Base-by-base conservation (phyloP, 1,140 invertebrate species). In the Trichoplusia ni region DNA sequence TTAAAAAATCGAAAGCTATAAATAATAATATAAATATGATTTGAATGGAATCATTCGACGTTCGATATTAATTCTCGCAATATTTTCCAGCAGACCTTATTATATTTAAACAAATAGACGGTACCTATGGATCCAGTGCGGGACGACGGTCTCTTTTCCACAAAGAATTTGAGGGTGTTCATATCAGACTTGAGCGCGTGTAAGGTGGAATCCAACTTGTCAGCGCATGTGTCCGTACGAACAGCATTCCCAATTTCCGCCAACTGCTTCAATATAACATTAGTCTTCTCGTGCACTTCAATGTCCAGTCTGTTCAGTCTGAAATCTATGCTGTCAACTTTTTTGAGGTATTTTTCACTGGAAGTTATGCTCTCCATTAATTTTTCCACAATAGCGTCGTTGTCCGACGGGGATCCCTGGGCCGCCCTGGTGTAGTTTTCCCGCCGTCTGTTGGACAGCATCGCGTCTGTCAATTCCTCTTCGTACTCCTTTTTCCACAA, bases 401-500 rank as follows among this genome's bases (percentile, higher is more conserved):
- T 85, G 7, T 88, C 84, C 1, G 40, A 11, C 0, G 54, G 21
- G 0, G 65, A n/a, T 14, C 78, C 74, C 51, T 80, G 80, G 2
- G 60, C 27, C 1, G 69, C 59, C 35, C 82, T 61, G 1, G 85
- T 83, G 8, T 66, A 44, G 60, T 88, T 90, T 4, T 80, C 75
- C n/a, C 65, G 69, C 23, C 69, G 81, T 19, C 68, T 81, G 1
- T 77, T 63, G 1, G 70, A 59, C 6, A 86, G 63, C 70, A 87
- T 82, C 1, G 85, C 82, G 16, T 87, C 80, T 7, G 65, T 86
- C 14, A 88, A 65, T 71, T 90, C 84, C 4, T 75, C 69, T 53
- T 90, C 85, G 38, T 86, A 88, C 38, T 84, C 85, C 8, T 85
- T 76, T 65, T 86, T 88, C 85, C 87, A 90, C 8, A 86, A 60